Evolutionary conservation across 2,888 invertebrate genomes (phyloP).

Genomic region (Aethes cnicana): DNA sequence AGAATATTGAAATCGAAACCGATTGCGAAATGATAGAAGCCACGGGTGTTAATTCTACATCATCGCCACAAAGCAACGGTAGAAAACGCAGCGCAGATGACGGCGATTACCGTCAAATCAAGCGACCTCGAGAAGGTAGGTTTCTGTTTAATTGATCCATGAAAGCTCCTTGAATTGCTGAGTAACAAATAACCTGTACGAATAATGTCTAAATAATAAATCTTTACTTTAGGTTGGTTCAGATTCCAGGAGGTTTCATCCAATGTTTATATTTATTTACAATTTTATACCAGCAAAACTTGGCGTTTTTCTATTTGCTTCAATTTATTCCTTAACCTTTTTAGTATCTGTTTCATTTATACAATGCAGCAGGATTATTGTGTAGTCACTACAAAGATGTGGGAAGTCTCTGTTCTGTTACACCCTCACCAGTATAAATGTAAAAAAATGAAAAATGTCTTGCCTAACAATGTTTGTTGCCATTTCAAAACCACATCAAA

Average conservation of each 20-base stretch:
- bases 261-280: background rate
- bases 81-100: slow-evolving; percentile 72
- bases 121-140: slow-evolving; percentile 75
- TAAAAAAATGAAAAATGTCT: too few species aligned
- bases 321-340: background rate
- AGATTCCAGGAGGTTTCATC: slow-evolving; percentile 43
- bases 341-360: slow-evolving; percentile 17
- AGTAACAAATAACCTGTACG: background rate
- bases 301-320: slow-evolving; percentile 10
- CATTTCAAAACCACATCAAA: slow-evolving; percentile 51
- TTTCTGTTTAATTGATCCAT: slow-evolving; percentile 38
- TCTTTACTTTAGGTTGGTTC: slow-evolving; percentile 14
- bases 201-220: background rate
- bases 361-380: slow-evolving; percentile 45
- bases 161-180: slow-evolving; percentile 55
- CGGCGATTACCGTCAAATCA: slow-evolving; percentile 59
- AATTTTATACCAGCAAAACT: slow-evolving; percentile 1
- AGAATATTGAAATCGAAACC: slow-evolving; percentile 46
- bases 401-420: slow-evolving; percentile 38
- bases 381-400: slow-evolving; percentile 28
- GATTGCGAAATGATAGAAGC: slow-evolving; percentile 74
- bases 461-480: slow-evolving; percentile 60
- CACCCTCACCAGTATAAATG: too few species aligned
- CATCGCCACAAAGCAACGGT: slow-evolving; percentile 46
- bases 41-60: slow-evolving; percentile 39